Evolutionary conservation across 2,797 vertebrate species (phyloP).

Genomic region (Buceros bicornis): DNA sequence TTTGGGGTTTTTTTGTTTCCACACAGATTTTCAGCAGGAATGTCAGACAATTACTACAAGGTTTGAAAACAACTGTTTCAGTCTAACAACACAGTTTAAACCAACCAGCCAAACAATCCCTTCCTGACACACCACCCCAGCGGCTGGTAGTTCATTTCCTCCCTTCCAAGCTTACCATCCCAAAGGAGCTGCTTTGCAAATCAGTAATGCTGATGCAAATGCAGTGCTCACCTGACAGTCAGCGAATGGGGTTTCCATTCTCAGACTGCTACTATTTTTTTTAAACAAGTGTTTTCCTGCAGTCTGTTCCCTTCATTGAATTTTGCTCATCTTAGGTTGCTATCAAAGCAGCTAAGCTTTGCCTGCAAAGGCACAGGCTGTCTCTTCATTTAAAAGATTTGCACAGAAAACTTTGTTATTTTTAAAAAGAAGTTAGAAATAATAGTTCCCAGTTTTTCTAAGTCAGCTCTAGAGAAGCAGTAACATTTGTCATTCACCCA

Average conservation of each 20-base stretch:
- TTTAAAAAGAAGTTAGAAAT: not conserved
- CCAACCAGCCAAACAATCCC: not conserved
- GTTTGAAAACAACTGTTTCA: not conserved
- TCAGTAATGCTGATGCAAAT: not conserved
- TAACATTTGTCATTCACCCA: not conserved
- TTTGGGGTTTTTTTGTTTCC: not conserved
- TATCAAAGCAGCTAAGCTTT: not conserved
- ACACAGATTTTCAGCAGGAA: not conserved
- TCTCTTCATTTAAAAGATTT: not conserved
- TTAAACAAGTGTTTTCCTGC: not conserved
- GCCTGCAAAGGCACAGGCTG: not conserved
- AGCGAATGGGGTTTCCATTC: not conserved
- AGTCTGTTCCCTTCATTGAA: not conserved
- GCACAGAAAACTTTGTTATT: not conserved
- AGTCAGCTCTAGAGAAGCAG: not conserved
- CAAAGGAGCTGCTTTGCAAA: not conserved
- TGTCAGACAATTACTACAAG: not conserved
- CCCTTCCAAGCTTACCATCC: not conserved
- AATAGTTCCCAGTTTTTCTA: not conserved
- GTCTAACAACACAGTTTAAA: not conserved
- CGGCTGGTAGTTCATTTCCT: not conserved
- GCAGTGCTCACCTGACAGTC: not conserved
- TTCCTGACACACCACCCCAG: not conserved
- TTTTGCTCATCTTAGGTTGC: not conserved
- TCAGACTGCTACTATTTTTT: not conserved